Evolutionary conservation across 2,113 vertebrate genomes (phyloP), one percentile per base, ranked within the genome.

Genomic region (Daubentonia madagascariensis): DNA sequence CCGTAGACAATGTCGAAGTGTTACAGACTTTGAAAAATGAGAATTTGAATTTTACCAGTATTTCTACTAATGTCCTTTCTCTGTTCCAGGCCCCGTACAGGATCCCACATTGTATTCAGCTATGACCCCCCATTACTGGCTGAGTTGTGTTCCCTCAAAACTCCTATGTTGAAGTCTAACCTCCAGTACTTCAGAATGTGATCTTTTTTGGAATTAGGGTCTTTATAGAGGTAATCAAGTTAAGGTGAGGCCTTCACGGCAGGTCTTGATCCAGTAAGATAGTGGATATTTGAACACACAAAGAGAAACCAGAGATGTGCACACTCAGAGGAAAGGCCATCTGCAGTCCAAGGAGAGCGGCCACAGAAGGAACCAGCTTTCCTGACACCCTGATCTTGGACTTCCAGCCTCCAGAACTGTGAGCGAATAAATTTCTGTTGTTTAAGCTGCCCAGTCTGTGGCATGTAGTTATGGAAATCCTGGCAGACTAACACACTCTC

Each of bases 51-150:
- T 37, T 78, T 3, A 2, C 20, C n/a, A 10, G 2, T 28, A 12
- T 59, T 5, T 35, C 59, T 2, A 1, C 40, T 5, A 1, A 23
- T 6, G 43, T 3, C 59, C 8, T 30, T 22, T 37, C 50, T 30
- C 9, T 28, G 40, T 1, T 5, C 6, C 35, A 12, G 32, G 32
- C 10, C 18, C 13, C 25, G 48, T 9, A 11, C 18, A 23, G 43
- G 23, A 1, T 4, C 4, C 52, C 8, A 0, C 0, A 20, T 0
- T 43, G 1, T 16, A 9, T 5, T 18, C 10, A 17, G 1, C 7
- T 10, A 23, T 43, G 8, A 13, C 6, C 2, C 16, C 6, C 16
- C 2, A 40, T 50, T 43, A 22, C 0, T 1, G 48, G 28, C 2
- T 14, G 13, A 16, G 61, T 0, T 11, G 4, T 28, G 48, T 6